These are phyloP conservation scores for Ophion obscuratus DNA, from an alignment of 2,888 invertebrate genomes.

Conservation along the genomic window DNA sequence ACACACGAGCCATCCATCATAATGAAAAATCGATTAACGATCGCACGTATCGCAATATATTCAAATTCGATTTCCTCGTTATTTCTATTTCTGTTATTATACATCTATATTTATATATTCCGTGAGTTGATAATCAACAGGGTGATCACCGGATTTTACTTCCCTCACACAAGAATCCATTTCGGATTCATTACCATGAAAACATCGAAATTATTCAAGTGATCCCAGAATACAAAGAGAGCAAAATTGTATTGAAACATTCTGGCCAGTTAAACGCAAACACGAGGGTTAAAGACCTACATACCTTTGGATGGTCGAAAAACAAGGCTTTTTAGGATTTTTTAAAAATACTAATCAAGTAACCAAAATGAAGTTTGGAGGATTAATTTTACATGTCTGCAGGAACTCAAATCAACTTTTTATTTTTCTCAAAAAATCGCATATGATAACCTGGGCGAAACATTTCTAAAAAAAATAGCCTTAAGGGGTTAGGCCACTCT, in stretches of 20 bases:
- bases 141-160: background rate
- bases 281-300: background rate
- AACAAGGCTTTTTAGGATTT: too few relatives aligned
- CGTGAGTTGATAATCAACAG: background rate
- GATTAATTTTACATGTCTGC: too few relatives aligned
- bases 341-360: too few relatives aligned
- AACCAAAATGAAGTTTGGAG: too few relatives aligned
- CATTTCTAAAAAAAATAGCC: too few relatives aligned
- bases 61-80: slow-evolving; percentile 29
- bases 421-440: too few relatives aligned
- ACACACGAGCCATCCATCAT: slow-evolving; percentile 72
- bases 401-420: too few relatives aligned
- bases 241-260: background rate
- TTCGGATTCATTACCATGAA: background rate
- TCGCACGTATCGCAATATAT: slow-evolving; percentile 32
- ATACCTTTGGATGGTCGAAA: too few relatives aligned
- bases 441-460: too few relatives aligned
- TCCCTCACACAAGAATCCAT: background rate
- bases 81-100: slow-evolving; percentile 2
- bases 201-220: background rate
- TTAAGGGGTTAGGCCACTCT: too few relatives aligned
- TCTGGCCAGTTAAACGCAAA: background rate
- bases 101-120: background rate
- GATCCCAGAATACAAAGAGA: background rate
- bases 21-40: slow-evolving; percentile 71